Evolutionary conservation across 2,888 invertebrate species (phyloP), one percentile per base, ranked within the genome.

Genomic region (Tetragnatha montana): DNA sequence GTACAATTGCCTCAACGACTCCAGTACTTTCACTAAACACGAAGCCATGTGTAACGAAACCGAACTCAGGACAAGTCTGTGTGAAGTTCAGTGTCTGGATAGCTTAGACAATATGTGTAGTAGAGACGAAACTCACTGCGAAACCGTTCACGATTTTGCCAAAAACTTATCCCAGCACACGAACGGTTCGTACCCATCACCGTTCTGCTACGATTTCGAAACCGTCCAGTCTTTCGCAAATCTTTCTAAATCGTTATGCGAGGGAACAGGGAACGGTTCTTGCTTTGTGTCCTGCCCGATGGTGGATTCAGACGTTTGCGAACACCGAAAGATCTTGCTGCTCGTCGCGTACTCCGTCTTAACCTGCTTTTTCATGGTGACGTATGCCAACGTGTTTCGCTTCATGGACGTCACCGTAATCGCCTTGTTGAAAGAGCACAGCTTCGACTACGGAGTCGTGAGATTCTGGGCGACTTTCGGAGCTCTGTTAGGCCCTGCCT

Each of bases 381-480:
- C 22, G 4, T 79, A 68, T 8, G 17, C 17, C 12, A 79, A 60
- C 21, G 7, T 19, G 6, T 80, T 60, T 80, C 69, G 80, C 7
- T 80, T 80, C 69, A 69, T 69, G 1, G 80, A 80, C 14, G 21
- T 80, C 8, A 69, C 69, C 8, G 0, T 47, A 8, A 47, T 80
- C 47, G 8, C n/a, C 47, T 12, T 80, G 14, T n/a, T 80, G 8
- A 80, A 80, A 35, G 69, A 80, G 47, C 51, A 69, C 47, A 10
- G 69, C 7, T n/a, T 19, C 17, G 69, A 80, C 47, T 80, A 69
- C 19, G 80, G 80, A 1, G 12, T 35, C 0, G 17, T 69, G n/a
- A 80, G 80, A 35, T 35, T 80, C 10, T 79, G 79, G 79, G 68
- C 6, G 8, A 22, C 35, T 7, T 22, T 79, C 6, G 79, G 79